Percentiles rank a stretch among this genome's conserved stretches.
phyloP scores from a whole-genome alignment of 1,140 invertebrate genomes.

The Sycophila sp. region DNA sequence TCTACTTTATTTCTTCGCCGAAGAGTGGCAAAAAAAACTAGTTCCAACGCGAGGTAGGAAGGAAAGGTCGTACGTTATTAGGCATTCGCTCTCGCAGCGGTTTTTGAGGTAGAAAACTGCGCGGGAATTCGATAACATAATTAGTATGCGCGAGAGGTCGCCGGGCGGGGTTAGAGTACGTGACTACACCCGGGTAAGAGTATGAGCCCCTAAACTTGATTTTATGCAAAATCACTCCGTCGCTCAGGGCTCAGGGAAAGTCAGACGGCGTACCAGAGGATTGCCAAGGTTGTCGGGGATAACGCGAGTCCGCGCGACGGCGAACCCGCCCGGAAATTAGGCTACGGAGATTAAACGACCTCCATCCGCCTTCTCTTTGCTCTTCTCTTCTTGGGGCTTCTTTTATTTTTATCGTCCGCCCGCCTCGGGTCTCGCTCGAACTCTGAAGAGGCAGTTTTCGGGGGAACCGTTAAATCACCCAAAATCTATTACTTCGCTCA shows the following conservation, averaged over 20 bases:
- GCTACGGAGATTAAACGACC: slow-evolving; percentile 35
- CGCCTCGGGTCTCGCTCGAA: neutral
- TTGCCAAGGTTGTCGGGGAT: slow-evolving; percentile 24
- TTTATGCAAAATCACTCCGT: slow-evolving; percentile 27
- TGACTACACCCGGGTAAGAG: too few species aligned
- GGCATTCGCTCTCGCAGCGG: neutral
- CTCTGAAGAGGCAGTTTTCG: neutral
- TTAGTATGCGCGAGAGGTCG: slow-evolving; percentile 19
- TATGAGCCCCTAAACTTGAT: slow-evolving; percentile 16
- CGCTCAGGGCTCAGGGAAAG: neutral
- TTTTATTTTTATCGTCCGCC: too few species aligned
- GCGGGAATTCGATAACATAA: slow-evolving; percentile 23
- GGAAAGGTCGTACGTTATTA: too few species aligned
- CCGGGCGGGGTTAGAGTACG: slow-evolving; percentile 12
- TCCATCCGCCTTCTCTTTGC: slow-evolving; percentile 6
- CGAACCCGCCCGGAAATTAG: slow-evolving; percentile 32
- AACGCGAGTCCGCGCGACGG: slow-evolving; percentile 1
- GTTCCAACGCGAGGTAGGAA: too few species aligned
- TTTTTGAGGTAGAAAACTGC: slow-evolving; percentile 2
- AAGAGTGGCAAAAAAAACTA: too few species aligned
- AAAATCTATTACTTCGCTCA: neutral
- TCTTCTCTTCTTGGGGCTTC: slow-evolving; percentile 1
- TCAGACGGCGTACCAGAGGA: slow-evolving; percentile 23
- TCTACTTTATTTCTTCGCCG: too few species aligned
- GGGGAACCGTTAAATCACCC: neutral